Evolutionary conservation across 2,113 vertebrate genomes (phyloP), one percentile per base, ranked within the genome.

Genomic region (Mastomys natalensis): DNA sequence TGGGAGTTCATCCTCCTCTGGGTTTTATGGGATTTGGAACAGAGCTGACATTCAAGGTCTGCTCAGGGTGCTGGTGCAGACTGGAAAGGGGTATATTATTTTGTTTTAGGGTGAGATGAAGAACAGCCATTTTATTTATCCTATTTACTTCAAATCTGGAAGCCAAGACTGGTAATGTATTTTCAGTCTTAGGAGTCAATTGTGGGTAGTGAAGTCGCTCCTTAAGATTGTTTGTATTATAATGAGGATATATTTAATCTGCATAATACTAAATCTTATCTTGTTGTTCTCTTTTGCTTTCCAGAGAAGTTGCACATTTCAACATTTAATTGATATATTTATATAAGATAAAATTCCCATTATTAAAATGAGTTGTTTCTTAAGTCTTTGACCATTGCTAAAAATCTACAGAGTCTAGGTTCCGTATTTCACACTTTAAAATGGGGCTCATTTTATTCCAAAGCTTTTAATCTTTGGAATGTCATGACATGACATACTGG

Each of bases 391-490:
- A 64, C 24, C 8, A 26, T 26, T 29, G 8, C 24, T 64, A 64
- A 64, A 64, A 64, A 24, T 64, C 62, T 64, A 94, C 6, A 97
- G 96, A 94, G 34, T 45, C 64, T 8, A 78, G 81, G 48, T 93
- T 64, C 24, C 68, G 51, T 81, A 95, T 97, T 98, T 97, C 66
- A 22, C 55, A 76, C 21, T 87, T 96, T 87, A 97, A 95, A 94
- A 73, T 34, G 58, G 96, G 95, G 55, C 26, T 43, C 45, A 15
- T 0, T 93, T 64, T 97, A 51, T 87, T 45, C 77, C 0, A 96
- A 43, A 91, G 53, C 19, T 95, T 98, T 96, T 94, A 92, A 94
- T 97, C 81, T 84, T 53, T 68, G n/a, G n/a, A n/a, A n/a, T n/a
- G n/a, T n/a, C n/a, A n/a, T n/a, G n/a, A 82, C 81, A n/a, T 93